A percentile compares a stretch with the other conserved stretches of the same genome.
Conservation (phyloP, 2,888 invertebrate genomes). For the Hydrotaea diabolus region DNA sequence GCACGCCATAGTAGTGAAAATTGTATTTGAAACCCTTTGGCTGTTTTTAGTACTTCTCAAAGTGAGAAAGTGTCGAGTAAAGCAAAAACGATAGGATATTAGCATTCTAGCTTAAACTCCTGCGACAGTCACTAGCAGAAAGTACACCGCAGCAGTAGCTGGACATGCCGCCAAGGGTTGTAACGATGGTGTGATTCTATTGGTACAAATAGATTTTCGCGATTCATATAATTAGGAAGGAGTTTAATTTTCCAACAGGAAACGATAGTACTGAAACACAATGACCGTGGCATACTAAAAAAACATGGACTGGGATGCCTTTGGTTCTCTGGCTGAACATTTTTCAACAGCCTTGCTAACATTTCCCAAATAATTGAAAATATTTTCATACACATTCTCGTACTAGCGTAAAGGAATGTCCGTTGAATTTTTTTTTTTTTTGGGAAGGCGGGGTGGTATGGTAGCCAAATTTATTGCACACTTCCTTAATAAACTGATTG, state of each 20-base stretch:
- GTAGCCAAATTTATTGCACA: background rate
- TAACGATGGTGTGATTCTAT: background rate
- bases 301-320: too few species aligned
- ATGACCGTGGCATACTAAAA: too few species aligned
- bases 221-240: too few species aligned
- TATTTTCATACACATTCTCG: too few species aligned
- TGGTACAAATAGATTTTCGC: too few species aligned
- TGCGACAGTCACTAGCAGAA: conserved; percentile 11
- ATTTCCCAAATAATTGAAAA: too few species aligned
- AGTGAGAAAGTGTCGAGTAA: background rate
- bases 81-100: background rate
- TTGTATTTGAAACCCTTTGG: background rate
- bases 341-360: too few species aligned
- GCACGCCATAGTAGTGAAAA: background rate
- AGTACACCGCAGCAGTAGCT: background rate
- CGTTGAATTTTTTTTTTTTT: background rate
- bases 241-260: too few species aligned
- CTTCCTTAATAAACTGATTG: conserved; percentile 25
- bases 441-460: too few species aligned
- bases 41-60: background rate
- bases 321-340: too few species aligned
- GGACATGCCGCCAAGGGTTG: background rate
- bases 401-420: too few species aligned
- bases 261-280: too few species aligned
- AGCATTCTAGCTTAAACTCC: background rate